Evolutionary conservation across 1,140 invertebrate genomes (phyloP).

Genomic region (Drosophila tsacasi): DNA sequence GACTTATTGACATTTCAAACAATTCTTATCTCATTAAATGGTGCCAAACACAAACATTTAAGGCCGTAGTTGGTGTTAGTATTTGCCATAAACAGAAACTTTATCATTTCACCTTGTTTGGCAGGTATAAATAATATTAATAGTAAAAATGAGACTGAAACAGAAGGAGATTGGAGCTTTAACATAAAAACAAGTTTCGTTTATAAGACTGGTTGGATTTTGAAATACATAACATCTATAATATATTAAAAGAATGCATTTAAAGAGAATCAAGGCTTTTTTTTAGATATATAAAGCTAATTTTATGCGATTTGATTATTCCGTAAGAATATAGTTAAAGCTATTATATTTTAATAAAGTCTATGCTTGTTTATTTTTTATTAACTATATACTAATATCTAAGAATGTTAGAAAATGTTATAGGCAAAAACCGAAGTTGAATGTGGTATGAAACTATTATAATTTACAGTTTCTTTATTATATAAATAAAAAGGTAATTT

Average conservation of each 20-base stretch:
- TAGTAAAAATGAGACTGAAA: not conserved
- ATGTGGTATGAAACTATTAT: not conserved
- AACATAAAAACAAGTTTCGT: not conserved
- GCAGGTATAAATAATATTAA: not conserved
- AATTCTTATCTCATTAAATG: slow-evolving; percentile 7
- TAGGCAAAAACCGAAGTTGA: no score
- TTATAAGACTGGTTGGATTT: not conserved
- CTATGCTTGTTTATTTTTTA: not conserved
- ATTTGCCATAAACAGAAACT: slow-evolving; percentile 7
- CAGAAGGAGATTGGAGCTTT: no score
- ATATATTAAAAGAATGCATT: no score
- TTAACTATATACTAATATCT: no score
- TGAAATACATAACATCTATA: no score
- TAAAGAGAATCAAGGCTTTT: no score
- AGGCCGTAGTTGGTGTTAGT: not conserved
- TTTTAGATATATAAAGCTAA: not conserved
- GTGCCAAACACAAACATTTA: slow-evolving; percentile 2
- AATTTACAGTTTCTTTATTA: not conserved
- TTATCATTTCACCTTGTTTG: not conserved
- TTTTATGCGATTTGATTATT: not conserved
- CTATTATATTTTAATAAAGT: not conserved
- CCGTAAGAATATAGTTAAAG: not conserved
- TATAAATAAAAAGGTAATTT: not conserved
- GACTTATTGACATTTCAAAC: slow-evolving; percentile 9
- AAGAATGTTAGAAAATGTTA: no score